These are phyloP conservation scores for Puntigrus tetrazona DNA, from an alignment of 2,113 vertebrate species.

Conservation along the genomic window DNA sequence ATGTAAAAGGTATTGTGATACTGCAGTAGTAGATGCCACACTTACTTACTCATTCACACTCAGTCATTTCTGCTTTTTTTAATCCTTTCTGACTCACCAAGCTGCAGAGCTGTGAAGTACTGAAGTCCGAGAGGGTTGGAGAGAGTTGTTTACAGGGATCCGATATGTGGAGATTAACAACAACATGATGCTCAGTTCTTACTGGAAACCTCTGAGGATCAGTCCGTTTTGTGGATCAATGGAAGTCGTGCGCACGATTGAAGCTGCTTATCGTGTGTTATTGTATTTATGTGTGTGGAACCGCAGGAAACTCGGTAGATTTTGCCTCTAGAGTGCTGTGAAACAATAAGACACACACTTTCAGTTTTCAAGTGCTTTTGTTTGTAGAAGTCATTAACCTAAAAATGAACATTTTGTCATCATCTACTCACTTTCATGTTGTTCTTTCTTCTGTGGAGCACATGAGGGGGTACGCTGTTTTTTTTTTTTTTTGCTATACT, in stretches of 20 bases:
- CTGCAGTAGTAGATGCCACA: no score
- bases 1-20: neutral
- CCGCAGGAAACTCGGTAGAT: neutral
- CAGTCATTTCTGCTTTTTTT: neutral
- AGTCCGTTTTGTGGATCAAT: neutral
- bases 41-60: neutral
- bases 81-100: neutral
- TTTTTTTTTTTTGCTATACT: neutral
- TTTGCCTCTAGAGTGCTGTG: neutral
- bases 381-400: neutral
- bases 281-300: neutral
- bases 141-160: conserved; percentile 10
- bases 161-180: conserved; percentile 10
- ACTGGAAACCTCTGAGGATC: conserved; percentile 11
- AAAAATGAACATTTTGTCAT: neutral
- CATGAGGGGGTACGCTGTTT: neutral
- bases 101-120: neutral
- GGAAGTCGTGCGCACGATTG: neutral
- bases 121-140: neutral
- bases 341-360: neutral
- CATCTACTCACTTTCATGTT: neutral
- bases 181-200: neutral
- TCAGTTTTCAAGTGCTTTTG: neutral
- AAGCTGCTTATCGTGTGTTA: neutral
- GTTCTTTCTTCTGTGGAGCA: neutral